Conservation (phyloP, 1,140 invertebrate species). For the Carposina sasakii region DNA sequence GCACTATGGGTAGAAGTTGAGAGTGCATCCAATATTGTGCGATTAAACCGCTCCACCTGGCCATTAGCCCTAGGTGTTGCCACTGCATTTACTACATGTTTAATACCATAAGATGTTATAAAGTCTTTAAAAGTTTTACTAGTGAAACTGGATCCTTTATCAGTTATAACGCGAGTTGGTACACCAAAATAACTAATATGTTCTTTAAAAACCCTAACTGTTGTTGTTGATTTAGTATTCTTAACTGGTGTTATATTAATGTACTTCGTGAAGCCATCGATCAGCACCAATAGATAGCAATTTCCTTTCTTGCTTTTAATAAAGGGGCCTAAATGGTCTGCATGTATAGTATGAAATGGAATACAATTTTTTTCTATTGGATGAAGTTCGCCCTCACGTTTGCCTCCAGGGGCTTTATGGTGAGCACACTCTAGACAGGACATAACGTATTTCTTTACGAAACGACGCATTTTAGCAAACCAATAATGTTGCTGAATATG, state of each 20-base stretch:
- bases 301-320: constrained; percentile 27
- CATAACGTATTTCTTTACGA: constrained; percentile 25
- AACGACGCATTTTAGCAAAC: constrained; percentile 34
- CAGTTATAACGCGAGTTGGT: constrained; percentile 25
- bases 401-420: constrained; percentile 30
- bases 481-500: constrained; percentile 37
- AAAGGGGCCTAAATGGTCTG: constrained; percentile 38
- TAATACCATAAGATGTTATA: constrained; percentile 17
- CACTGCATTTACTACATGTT: constrained; percentile 30
- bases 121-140: constrained; percentile 26
- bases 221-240: constrained; percentile 21
- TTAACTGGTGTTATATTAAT: constrained; percentile 21
- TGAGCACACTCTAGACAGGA: constrained; percentile 35
- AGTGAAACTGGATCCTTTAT: constrained; percentile 28
- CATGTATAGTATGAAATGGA: constrained; percentile 41
- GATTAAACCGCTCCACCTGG: constrained; percentile 34
- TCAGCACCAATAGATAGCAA: constrained; percentile 24
- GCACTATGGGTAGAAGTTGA: constrained; percentile 14
- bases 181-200: constrained; percentile 26
- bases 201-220: constrained; percentile 20
- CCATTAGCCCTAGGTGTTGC: constrained; percentile 31
- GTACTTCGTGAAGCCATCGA: constrained; percentile 32
- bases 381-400: constrained; percentile 30
- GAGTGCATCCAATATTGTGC: constrained; percentile 27
- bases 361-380: constrained; percentile 33